Base-by-base conservation (phyloP, 1,140 invertebrate species). In the Leptinotarsa defecta region DNA sequence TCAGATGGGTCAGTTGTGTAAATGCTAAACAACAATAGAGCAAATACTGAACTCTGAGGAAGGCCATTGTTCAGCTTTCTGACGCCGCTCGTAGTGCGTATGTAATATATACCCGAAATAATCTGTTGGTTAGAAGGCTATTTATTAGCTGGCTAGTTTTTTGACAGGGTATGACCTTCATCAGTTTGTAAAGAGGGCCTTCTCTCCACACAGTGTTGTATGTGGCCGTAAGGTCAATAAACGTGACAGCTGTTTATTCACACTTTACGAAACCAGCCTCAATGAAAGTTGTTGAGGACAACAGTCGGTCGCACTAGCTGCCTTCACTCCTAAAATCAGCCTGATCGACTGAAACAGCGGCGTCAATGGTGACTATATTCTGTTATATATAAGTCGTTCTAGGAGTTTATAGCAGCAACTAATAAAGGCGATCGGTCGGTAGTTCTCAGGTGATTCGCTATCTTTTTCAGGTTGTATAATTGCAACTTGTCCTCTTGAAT, bases 191-290 rank as follows among this genome's bases (percentile, higher is more conserved):
- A 1, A 8, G 6, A 34, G 2, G 34, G 34, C 34, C 1, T 27
- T 34, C 34, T 8, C 6, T 34, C 34, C 6, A 34, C 34, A 34
- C 6, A 8, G 57, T 62, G 13, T 2, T 3, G 20, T 62, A 62
- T 65, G 75, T 65, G n/a, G 73, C 52, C 11, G 71, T 24, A 13
- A 76, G 57, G 62, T 74, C 74, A 11, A 76, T 65, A 49, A 76
- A 73, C 3, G 48, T n/a, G 22, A 68, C 43, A 22, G 48, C 19
- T 43, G 70, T 74, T 76, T 76, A 74, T 6, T 61, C n/a, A 4
- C 24, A n/a, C 24, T 52, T 68, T 57, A 67, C 52, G 67, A 76
- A 76, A n/a, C 3, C 74, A 15, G 17, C n/a, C 5, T 74, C 63
- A 1, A 76, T 74, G 27, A 13, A 48, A 15, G 61, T 24, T 15